Evolutionary conservation across 2,113 vertebrate species (phyloP).

Genomic region (Meles meles): DNA sequence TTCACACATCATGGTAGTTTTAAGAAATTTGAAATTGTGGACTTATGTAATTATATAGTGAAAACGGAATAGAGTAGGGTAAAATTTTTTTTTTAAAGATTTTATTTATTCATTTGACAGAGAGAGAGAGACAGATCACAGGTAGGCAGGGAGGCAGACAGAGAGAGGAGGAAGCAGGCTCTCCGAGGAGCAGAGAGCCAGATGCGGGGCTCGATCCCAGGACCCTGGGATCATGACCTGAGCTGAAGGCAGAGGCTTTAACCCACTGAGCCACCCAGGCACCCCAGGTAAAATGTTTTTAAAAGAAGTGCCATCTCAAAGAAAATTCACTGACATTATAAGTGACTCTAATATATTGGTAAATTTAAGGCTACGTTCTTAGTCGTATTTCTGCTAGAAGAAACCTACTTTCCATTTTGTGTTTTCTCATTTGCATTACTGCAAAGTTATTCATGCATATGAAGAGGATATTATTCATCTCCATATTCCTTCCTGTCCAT

Average conservation of each 20-base stretch:
- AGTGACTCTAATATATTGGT: constrained; percentile 40
- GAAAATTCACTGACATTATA: constrained; percentile 38
- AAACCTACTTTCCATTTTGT: constrained; percentile 56
- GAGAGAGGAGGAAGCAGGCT: no score
- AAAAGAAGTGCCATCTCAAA: constrained; percentile 46
- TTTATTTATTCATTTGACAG: no score
- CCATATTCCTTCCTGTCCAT: constrained; percentile 40
- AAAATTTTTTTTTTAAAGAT: constrained; percentile 52
- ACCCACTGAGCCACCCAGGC: no score
- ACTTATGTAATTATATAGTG: constrained; percentile 23
- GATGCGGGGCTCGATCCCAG: no score
- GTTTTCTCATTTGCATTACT: constrained; percentile 54
- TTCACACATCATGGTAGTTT: not conserved
- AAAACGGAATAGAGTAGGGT: not conserved
- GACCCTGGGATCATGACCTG: no score
- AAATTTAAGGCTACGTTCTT: constrained; percentile 36
- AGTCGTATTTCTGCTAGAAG: constrained; percentile 48
- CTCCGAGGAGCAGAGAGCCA: no score
- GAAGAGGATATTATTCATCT: constrained; percentile 58
- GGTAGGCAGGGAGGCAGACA: no score
- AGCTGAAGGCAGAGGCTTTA: no score
- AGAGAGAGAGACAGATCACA: no score
- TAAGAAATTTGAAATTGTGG: not conserved
- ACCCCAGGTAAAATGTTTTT: constrained; percentile 39
- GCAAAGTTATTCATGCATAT: constrained; percentile 55